Conservation (phyloP, 1,140 invertebrate species). For the Monochamus saltuarius region DNA sequence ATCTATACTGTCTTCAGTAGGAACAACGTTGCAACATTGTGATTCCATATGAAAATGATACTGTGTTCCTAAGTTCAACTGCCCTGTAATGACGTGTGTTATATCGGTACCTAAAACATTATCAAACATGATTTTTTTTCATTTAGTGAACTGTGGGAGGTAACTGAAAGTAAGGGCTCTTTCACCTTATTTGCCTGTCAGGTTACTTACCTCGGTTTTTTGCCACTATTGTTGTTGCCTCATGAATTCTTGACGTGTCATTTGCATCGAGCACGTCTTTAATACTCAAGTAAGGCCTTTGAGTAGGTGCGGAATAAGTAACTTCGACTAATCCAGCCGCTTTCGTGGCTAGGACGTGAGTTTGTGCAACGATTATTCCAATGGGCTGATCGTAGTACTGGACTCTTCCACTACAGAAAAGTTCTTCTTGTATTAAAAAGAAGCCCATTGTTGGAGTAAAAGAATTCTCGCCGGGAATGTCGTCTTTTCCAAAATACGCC, state of each 20-base stretch:
- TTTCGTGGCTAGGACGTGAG: conserved; percentile 59
- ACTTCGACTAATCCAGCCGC: conserved; percentile 68
- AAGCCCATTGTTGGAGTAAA: conserved; percentile 51
- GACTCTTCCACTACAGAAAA: conserved; percentile 55
- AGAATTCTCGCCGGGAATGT: conserved; percentile 72
- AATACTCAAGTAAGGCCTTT: conserved; percentile 62
- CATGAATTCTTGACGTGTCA: conserved; percentile 25
- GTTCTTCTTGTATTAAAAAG: conserved; percentile 53
- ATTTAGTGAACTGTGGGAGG: too few species aligned
- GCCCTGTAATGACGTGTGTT: conserved; percentile 52
- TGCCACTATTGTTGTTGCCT: too few species aligned
- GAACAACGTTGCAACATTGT: conserved; percentile 62
- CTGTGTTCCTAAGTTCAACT: conserved; percentile 53
- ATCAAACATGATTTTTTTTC: too few species aligned
- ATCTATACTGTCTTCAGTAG: conserved; percentile 64
- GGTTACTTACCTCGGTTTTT: too few species aligned
- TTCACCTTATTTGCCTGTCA: too few species aligned
- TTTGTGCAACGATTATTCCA: conserved; percentile 69
- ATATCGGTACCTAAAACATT: conserved; percentile 32
- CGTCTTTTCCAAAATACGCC: conserved; percentile 69
- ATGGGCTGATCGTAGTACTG: conserved; percentile 71
- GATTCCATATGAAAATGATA: conserved; percentile 66
- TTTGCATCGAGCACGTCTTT: conserved; percentile 55
- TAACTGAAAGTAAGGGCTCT: too few species aligned
- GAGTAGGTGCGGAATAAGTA: conserved; percentile 57